Evolutionary conservation across 2,113 vertebrate species (phyloP).

Genomic region (Miniopterus natalensis): DNA sequence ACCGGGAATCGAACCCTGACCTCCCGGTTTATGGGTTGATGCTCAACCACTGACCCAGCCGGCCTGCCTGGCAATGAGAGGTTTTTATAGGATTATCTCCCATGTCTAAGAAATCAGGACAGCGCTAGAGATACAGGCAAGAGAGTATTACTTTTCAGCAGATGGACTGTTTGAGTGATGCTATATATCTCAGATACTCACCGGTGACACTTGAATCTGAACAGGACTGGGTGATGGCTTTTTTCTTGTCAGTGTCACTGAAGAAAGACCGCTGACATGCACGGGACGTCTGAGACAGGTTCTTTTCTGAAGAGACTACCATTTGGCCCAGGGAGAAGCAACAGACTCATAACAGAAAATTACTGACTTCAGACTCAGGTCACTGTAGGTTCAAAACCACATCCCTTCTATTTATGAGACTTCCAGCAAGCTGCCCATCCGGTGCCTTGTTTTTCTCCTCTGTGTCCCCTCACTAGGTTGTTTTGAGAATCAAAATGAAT

Average conservation of each 20-base stretch:
- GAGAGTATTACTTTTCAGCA: slow-evolving; percentile 70
- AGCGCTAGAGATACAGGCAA: slow-evolving; percentile 63
- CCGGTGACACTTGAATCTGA: slow-evolving; percentile 49
- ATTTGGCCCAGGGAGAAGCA: not conserved
- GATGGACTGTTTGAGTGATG: slow-evolving; percentile 53
- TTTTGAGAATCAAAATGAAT: not conserved
- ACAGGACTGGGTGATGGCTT: not conserved
- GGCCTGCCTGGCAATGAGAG: not conserved
- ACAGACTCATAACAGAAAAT: not conserved
- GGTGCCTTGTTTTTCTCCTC: not conserved
- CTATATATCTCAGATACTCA: not conserved
- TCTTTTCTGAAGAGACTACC: not conserved
- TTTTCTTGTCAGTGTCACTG: not conserved
- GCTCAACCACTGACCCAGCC: no score
- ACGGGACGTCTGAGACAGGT: not conserved
- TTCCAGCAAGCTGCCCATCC: not conserved
- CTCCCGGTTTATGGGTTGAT: no score
- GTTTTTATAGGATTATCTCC: slow-evolving; percentile 73
- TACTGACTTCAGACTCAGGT: not conserved
- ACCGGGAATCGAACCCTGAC: no score
- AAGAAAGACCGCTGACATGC: slow-evolving; percentile 41
- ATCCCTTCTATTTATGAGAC: not conserved
- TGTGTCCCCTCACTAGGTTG: not conserved
- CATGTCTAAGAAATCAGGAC: slow-evolving; percentile 59
- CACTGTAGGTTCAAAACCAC: not conserved